Conservation (phyloP, 1,140 invertebrate genomes). For the Adoxophyes honmai region DNA sequence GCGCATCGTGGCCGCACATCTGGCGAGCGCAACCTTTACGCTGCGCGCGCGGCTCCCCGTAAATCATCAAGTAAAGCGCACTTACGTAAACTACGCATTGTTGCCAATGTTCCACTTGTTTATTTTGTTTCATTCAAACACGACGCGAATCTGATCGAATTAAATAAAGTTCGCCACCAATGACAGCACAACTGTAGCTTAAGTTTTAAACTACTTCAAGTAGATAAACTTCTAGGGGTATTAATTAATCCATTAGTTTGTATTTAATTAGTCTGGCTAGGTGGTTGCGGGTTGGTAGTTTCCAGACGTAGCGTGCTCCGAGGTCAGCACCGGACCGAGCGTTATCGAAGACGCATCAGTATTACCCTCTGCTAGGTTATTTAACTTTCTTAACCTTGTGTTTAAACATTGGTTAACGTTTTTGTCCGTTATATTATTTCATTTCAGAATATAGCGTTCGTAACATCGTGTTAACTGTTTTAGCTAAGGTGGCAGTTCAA, state of each 20-base stretch:
- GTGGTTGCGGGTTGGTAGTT: background rate
- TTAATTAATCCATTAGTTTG: background rate
- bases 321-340: background rate
- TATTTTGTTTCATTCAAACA: background rate
- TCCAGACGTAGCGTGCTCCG: constrained; percentile 2
- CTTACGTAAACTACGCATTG: background rate
- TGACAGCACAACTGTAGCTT: background rate
- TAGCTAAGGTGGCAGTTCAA: no score
- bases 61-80: background rate
- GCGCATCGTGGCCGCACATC: no score
- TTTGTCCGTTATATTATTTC: no score
- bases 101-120: background rate
- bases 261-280: background rate
- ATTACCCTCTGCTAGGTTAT: no score
- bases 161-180: background rate
- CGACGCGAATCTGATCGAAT: background rate
- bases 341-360: no score
- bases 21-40: background rate
- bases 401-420: no score
- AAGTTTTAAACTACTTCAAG: background rate
- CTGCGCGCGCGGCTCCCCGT: background rate
- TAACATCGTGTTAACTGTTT: background rate
- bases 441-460: no score
- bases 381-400: no score
- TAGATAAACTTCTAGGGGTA: no score